Percentiles rank a stretch among this genome's conserved stretches.
Evolutionary conservation across 2,113 vertebrate species (phyloP).

Genomic region (Mystacornis crossleyi): DNA sequence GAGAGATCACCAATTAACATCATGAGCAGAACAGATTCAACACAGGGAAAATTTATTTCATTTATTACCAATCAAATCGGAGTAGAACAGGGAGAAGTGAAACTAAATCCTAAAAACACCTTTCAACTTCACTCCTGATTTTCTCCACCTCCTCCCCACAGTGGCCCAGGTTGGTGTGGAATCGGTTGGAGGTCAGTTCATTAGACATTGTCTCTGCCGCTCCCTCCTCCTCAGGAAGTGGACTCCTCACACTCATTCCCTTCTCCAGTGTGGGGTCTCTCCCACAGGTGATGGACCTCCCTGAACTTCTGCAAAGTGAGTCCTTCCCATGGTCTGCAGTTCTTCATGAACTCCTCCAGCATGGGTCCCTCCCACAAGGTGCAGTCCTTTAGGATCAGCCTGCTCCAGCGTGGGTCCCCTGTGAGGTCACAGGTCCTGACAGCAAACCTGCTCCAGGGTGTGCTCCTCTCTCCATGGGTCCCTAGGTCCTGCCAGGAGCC

Average conservation of each 20-base stretch:
- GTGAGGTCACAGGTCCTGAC: neutral
- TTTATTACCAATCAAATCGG: neutral
- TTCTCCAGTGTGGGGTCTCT: neutral
- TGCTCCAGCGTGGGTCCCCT: neutral
- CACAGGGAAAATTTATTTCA: neutral
- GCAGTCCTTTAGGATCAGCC: neutral
- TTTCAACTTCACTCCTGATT: neutral
- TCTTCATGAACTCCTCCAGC: neutral
- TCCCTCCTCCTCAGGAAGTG: neutral
- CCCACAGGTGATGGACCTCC: neutral
- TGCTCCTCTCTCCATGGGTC: neutral
- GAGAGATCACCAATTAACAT: neutral
- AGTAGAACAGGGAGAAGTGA: neutral
- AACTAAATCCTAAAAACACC: neutral
- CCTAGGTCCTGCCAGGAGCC: neutral
- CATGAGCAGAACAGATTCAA: neutral
- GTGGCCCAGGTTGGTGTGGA: neutral
- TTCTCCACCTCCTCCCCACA: rapidly evolving
- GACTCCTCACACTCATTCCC: neutral
- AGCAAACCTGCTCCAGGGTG: neutral
- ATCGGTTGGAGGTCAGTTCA: neutral
- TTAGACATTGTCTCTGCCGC: neutral
- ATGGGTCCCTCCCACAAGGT: neutral
- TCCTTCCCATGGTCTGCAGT: neutral
- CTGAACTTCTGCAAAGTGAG: neutral